Evolutionary conservation across 2,113 vertebrate species (phyloP), one percentile per base, ranked within the genome.

Genomic region (Monarcha castaneiventris): DNA sequence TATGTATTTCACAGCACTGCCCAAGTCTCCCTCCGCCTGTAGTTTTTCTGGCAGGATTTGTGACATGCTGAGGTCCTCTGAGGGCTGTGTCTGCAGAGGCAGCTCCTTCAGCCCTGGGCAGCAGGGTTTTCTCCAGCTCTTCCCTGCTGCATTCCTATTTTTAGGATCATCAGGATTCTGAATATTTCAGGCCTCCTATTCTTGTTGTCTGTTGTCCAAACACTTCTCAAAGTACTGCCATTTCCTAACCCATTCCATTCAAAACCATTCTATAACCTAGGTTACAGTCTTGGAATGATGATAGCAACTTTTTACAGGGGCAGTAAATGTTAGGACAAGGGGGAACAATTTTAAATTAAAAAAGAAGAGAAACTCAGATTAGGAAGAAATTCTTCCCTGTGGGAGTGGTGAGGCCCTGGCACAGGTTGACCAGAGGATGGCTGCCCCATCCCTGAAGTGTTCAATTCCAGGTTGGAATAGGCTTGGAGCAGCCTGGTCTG

Each of bases 381-480:
- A 33, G 43, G 32, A 71, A 63, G 49, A 69, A 63, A 25, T 56
- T 35, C 3, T 56, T 83, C 8, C 35, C 13, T 63, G 9, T 25
- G 32, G 27, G n/a, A 9, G 27, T 71, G 19, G 6, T 3, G 17
- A 62, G 62, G 20, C 54, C 33, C 20, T 68, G 39, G 39, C 21
- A 23, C 21, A 27, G 11, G 17, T 1, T 69, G n/a, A 30, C 20
- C 48, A 56, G 64, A 44, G 32, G 7, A 8, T 62, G 55, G 55
- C 41, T 76, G 26, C 63, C 41, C 18, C 55, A 43, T 55, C 27
- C 32, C 22, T 56, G 49, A 16, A 33, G 3, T 51, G 27, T 44
- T 2, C 49, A 20, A 5, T 9, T 18, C 15, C 35, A 21, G 22
- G 27, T 22, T 48, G 17, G 29, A 54, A 0, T 0, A 11, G 33